These are phyloP conservation scores for Epinephelus malabaricus DNA, from an alignment of 2,797 vertebrate species.

Conservation along the genomic window DNA sequence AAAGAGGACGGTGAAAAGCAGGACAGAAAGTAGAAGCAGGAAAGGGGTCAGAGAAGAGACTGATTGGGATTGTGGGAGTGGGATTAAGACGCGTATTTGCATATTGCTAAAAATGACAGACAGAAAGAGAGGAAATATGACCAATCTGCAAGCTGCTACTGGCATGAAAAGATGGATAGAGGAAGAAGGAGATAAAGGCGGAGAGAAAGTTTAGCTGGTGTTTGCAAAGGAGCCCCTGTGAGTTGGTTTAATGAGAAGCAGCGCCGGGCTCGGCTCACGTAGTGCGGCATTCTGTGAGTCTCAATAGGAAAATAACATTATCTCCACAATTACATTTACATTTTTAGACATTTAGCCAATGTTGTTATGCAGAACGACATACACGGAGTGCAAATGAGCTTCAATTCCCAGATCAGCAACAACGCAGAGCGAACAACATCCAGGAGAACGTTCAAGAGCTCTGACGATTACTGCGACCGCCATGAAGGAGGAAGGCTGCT, in stretches of 20 bases:
- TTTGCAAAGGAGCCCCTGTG: conserved; percentile 23
- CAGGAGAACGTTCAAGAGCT: conserved; percentile 29
- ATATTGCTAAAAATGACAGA: conserved; percentile 40
- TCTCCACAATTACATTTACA: conserved; percentile 61
- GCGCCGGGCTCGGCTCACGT: conserved; percentile 13
- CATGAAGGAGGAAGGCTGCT: background rate
- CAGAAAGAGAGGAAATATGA: conserved; percentile 21
- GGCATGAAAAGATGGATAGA: conserved; percentile 30
- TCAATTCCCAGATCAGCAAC: conserved; percentile 53
- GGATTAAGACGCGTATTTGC: conserved; percentile 60
- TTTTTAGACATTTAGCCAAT: conserved; percentile 60
- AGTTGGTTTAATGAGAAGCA: conserved; percentile 46
- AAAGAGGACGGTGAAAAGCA: conserved; percentile 25
- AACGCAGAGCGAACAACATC: conserved; percentile 19
- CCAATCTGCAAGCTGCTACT: conserved; percentile 19
- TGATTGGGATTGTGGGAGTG: conserved; percentile 44
- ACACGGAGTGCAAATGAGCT: conserved; percentile 60
- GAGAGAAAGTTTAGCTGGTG: conserved; percentile 50
- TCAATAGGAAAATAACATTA: conserved; percentile 60
- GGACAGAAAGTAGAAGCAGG: conserved; percentile 5
- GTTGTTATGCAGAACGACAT: conserved; percentile 54
- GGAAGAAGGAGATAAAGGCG: conserved; percentile 10
- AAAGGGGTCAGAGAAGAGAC: conserved; percentile 39
- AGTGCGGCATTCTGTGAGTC: conserved; percentile 33
- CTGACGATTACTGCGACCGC: conserved; percentile 2